These are phyloP conservation scores for Nasonia oneida DNA, from an alignment of 2,888 invertebrate genomes.

Conservation along the genomic window DNA sequence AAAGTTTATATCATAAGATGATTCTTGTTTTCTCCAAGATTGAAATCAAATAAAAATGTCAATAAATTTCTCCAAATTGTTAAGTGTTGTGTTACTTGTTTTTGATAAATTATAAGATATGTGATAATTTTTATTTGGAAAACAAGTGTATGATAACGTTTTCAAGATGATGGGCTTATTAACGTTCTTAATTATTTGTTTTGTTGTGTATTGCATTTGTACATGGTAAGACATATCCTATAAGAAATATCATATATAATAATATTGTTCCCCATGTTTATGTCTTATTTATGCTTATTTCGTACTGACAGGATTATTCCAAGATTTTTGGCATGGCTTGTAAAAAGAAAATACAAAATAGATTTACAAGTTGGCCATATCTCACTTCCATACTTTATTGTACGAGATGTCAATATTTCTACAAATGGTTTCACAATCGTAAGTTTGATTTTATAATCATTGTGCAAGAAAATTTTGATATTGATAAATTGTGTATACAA, in stretches of 20 bases:
- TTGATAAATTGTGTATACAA: constrained; percentile 25
- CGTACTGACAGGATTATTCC: constrained; percentile 85
- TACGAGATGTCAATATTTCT: constrained; percentile 89
- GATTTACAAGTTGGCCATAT: constrained; percentile 90
- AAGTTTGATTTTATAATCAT: constrained; percentile 76
- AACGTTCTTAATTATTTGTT: constrained; percentile 73
- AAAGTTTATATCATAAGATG: neutral
- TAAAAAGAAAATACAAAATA: constrained; percentile 89
- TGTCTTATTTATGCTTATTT: constrained; percentile 29
- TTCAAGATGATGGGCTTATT: constrained; percentile 78
- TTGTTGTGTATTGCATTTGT: constrained; percentile 82
- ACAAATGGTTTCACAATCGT: constrained; percentile 90
- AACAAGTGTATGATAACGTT: constrained; percentile 16
- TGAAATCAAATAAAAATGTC: constrained; percentile 39
- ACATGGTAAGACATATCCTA: constrained; percentile 81
- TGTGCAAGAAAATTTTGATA: constrained; percentile 14
- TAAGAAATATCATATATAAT: neutral
- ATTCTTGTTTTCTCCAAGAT: neutral
- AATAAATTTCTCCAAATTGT: neutral
- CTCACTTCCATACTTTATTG: constrained; percentile 88
- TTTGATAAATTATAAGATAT: neutral
- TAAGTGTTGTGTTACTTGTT: constrained; percentile 21
- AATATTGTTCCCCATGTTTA: constrained; percentile 34
- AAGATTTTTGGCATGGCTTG: constrained; percentile 88
- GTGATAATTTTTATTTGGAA: constrained; percentile 11